Evolutionary conservation across 2,888 invertebrate genomes (phyloP), one percentile per base, ranked within the genome.

Genomic region (Synergus japonicus): DNA sequence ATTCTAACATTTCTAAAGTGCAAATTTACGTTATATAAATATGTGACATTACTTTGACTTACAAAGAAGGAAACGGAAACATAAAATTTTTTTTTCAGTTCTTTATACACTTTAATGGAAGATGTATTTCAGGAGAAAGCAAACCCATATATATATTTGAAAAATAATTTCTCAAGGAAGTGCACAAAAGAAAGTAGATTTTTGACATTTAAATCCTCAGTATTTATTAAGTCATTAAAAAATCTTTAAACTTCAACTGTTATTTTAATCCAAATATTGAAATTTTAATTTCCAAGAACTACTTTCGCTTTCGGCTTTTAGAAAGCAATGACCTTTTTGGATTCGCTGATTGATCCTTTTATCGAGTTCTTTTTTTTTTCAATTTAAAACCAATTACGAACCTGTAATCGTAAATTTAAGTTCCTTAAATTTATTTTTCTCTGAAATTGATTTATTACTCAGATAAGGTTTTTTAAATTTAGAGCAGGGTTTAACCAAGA

Each of bases 251-350:
- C 10, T 49, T 46, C 10, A 76, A 43, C 37, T 43, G 18, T 15
- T 76, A 76, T 58, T 41, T 58, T 76, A 7, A 44, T 76, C 64
- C n/a, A 44, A 64, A 64, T 58, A 10, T 2, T 15, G 22, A 15
- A 43, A 63, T 76, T 76, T 60, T 18, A 54, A 54, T 41, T 54
- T 37, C 37, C 41, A n/a, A 73, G 49, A 43, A 41, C 43, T 43
- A 41, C 54, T 73, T 73, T 54, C 73, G 49, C 73, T 54, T 37
- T 49, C 37, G 54, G 37, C 49, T 54, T 73, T 73, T 73, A 73
- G 73, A 73, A 73, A 73, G 73, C 37, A 22, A 22, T 76, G 37
- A 76, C 22, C 76, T n/a, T 43, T 67, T 18, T 37, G 9, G 60
- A 58, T 22, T 60, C 9, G 46, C 2, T 41, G 60, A 43, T 60